Conservation (phyloP, 2,888 invertebrate species). For the Hyalella azteca region DNA sequence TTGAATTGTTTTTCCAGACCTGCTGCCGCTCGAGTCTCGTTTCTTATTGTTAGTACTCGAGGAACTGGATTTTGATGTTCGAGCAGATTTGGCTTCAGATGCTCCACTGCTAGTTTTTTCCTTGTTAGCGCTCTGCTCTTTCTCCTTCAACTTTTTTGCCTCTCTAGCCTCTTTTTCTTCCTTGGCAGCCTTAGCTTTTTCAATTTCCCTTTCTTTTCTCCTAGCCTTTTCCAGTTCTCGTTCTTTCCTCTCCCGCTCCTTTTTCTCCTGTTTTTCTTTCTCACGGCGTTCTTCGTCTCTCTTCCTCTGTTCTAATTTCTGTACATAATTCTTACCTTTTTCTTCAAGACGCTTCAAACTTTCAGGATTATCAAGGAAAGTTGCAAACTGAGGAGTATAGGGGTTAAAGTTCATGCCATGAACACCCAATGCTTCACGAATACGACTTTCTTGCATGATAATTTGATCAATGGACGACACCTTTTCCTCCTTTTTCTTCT, state of each 20-base stretch:
- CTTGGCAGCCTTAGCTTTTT: not conserved
- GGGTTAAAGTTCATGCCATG: slow-evolving; percentile 51
- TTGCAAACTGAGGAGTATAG: slow-evolving; percentile 44
- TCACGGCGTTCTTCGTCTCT: not conserved
- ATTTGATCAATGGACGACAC: slow-evolving; percentile 56
- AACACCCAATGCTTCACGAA: slow-evolving; percentile 49
- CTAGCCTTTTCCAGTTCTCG: not conserved
- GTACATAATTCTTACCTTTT: slow-evolving; percentile 40
- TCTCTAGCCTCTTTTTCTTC: not conserved
- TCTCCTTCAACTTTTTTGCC: slow-evolving; percentile 3
- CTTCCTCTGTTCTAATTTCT: slow-evolving; percentile 34
- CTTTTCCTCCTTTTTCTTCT: slow-evolving; percentile 57
- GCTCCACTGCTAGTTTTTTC: not conserved
- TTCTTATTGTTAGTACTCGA: not conserved
- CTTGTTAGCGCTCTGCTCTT: not conserved
- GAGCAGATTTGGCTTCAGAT: not conserved
- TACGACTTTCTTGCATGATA: slow-evolving; percentile 50
- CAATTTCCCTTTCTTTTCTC: slow-evolving; percentile 19
- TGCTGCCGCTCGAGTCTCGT: not conserved
- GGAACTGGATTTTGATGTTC: not conserved
- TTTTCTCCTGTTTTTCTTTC: not conserved
- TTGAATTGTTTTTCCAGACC: slow-evolving; percentile 5
- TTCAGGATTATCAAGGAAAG: slow-evolving; percentile 54
- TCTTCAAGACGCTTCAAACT: slow-evolving; percentile 50
- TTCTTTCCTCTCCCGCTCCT: slow-evolving; percentile 29